These are phyloP conservation scores for Drusus annulatus DNA, from an alignment of 1,140 invertebrate species.

Conservation along the genomic window DNA sequence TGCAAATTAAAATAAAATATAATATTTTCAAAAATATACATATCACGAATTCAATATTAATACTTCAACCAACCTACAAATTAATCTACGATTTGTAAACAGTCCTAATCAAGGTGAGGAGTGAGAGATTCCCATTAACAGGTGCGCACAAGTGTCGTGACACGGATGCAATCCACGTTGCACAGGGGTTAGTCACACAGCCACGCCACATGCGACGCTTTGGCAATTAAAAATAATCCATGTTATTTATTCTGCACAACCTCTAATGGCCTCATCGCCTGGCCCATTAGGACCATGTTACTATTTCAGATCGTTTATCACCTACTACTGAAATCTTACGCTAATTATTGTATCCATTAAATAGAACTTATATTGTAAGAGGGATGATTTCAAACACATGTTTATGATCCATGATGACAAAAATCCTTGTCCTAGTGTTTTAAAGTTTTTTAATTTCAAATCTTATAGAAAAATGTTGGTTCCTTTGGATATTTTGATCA, in stretches of 20 bases:
- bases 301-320: slow-evolving; percentile 24
- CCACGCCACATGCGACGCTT: no score
- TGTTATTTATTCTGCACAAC: slow-evolving; percentile 7
- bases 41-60: slow-evolving; percentile 40
- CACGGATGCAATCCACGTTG: no score
- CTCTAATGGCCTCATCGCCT: slow-evolving; percentile 18
- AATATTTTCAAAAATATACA: slow-evolving; percentile 37
- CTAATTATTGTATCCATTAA: slow-evolving; percentile 37
- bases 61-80: slow-evolving; percentile 26
- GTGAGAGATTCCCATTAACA: no score
- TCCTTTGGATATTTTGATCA: no score
- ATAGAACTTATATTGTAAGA: slow-evolving; percentile 29
- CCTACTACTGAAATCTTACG: slow-evolving; percentile 29
- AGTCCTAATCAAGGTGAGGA: background rate
- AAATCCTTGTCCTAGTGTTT: background rate
- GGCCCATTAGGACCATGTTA: slow-evolving; percentile 3
- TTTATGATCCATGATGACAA: background rate
- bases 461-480: no score
- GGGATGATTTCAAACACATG: slow-evolving; percentile 28
- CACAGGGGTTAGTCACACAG: no score
- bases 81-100: slow-evolving; percentile 11
- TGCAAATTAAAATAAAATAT: slow-evolving; percentile 1
- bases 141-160: background rate
- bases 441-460: no score
- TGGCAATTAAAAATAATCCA: no score